These are phyloP conservation scores for Parauchenoglanis ngamensis DNA, from an alignment of 2,797 vertebrate species.

Conservation along the genomic window DNA sequence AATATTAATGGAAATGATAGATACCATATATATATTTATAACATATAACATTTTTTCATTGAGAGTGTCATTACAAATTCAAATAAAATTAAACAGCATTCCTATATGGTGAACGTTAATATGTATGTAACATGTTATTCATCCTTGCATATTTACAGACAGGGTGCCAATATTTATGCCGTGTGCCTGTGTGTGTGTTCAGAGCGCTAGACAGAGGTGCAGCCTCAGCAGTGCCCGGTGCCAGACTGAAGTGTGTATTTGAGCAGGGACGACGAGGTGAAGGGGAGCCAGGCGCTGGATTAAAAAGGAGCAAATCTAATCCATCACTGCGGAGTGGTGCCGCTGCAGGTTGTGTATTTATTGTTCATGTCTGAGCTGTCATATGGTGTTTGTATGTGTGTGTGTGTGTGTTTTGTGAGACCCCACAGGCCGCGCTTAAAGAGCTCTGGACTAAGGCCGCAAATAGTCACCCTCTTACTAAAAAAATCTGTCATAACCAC, in stretches of 20 bases:
- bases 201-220: slow-evolving; percentile 62
- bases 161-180: background rate
- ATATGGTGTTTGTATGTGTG: slow-evolving; percentile 64
- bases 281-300: slow-evolving; percentile 61
- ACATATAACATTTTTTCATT: too few species aligned
- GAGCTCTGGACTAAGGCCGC: background rate
- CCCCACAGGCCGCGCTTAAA: slow-evolving; percentile 50
- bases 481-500: background rate
- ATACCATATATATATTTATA: background rate
- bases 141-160: background rate
- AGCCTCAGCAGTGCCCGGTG: slow-evolving; percentile 64
- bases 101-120: background rate
- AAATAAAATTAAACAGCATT: background rate
- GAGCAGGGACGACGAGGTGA: slow-evolving; percentile 50
- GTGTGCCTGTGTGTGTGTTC: slow-evolving; percentile 25
- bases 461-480: background rate
- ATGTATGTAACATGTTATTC: background rate
- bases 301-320: slow-evolving; percentile 75
- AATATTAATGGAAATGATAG: background rate
- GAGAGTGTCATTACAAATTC: too few species aligned
- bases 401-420: slow-evolving; percentile 66
- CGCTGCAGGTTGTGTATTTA: slow-evolving; percentile 69
- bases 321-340: slow-evolving; percentile 71
- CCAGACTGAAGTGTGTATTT: slow-evolving; percentile 72
- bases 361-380: slow-evolving; percentile 76